Conservation (phyloP, 2,797 vertebrate genomes). For the Cyclopterus lumpus region DNA sequence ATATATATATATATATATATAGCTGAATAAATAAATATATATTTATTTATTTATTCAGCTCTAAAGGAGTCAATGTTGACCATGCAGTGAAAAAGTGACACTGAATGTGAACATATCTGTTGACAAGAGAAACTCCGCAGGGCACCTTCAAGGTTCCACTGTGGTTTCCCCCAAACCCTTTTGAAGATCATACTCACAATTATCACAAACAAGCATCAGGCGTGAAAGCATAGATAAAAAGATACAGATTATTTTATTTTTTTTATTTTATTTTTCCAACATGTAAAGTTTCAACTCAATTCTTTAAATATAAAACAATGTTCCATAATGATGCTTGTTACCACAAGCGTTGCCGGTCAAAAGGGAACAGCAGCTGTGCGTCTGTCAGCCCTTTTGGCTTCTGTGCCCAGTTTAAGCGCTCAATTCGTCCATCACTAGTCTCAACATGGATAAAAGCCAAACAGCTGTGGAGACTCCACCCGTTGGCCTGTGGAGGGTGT, state of each 20-base stretch:
- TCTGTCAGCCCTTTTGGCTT: neutral
- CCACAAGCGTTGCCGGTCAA: neutral
- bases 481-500: neutral
- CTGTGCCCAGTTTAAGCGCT: constrained; percentile 13
- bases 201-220: neutral
- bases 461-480: constrained; percentile 30
- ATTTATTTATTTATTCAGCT: neutral
- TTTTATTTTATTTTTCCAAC: neutral
- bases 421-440: neutral
- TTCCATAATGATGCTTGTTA: neutral
- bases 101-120: neutral
- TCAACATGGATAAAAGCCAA: constrained; percentile 31
- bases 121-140: neutral
- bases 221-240: neutral
- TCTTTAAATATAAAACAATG: neutral
- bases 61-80: neutral
- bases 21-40: neutral
- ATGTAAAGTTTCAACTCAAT: neutral
- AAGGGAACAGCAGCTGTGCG: constrained; percentile 6
- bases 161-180: neutral
- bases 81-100: neutral
- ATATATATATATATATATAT: neutral
- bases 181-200: neutral
- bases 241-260: neutral
- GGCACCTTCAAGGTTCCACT: neutral